phyloP scores from a whole-genome alignment of 2,113 vertebrate genomes.

The Gymnogyps californianus region DNA sequence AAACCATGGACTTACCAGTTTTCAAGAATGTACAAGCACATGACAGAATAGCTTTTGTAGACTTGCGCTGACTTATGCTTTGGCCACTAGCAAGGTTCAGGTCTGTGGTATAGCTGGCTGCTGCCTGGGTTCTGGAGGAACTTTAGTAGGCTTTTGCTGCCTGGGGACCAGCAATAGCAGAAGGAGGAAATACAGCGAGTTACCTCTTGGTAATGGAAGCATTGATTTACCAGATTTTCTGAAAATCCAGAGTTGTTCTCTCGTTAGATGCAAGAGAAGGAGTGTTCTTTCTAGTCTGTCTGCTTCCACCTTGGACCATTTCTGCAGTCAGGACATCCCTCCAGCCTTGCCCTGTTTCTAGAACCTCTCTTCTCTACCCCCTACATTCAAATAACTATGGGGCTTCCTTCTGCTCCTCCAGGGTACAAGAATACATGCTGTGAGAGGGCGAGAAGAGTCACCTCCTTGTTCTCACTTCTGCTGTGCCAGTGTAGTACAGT shows the following conservation, averaged over 20 bases:
- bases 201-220: background rate
- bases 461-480: background rate
- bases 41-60: background rate
- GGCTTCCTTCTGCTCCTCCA: background rate
- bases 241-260: background rate
- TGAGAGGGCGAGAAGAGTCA: background rate
- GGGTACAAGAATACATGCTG: background rate
- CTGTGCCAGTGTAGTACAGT: background rate
- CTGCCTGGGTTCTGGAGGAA: background rate
- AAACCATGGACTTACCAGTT: background rate
- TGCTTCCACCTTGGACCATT: background rate
- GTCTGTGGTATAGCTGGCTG: background rate
- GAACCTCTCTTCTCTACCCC: background rate
- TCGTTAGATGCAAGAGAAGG: background rate
- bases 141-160: background rate
- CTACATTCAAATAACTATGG: background rate
- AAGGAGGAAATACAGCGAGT: fast-evolving
- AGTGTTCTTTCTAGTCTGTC: background rate
- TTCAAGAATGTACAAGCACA: fast-evolving
- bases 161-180: background rate
- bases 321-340: background rate
- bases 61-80: fast-evolving
- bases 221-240: background rate
- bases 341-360: background rate
- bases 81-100: background rate